Evolutionary conservation across 2,888 invertebrate species (phyloP).

Genomic region (Balanococcus diminutus): DNA sequence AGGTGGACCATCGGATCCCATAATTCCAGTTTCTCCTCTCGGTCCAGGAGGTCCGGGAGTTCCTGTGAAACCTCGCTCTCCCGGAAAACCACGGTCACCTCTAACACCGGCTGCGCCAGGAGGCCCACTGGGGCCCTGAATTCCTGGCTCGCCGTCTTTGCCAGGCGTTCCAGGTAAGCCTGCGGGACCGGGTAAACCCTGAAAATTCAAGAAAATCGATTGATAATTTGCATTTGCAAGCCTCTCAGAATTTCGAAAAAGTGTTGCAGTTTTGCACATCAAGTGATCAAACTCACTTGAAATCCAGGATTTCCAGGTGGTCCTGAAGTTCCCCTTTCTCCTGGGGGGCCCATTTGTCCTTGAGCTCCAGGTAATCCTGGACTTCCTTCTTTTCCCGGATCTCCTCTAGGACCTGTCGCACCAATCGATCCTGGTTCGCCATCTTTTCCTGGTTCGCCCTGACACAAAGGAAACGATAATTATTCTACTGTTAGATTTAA

Average conservation of each 20-base stretch:
- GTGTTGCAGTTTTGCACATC: too few species aligned
- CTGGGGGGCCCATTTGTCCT: constrained; percentile 68
- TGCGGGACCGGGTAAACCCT: constrained; percentile 76
- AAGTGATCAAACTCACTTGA: constrained; percentile 69
- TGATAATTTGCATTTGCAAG: too few species aligned
- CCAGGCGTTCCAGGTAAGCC: constrained; percentile 77
- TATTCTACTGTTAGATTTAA: too few species aligned
- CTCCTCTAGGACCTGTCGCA: constrained; percentile 73
- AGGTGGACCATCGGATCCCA: constrained; percentile 69
- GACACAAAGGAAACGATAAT: too few species aligned
- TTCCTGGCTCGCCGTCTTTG: constrained; percentile 78
- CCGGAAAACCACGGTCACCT: constrained; percentile 59
- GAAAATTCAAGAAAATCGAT: constrained; percentile 3
- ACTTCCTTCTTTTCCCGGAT: constrained; percentile 76
- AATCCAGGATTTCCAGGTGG: constrained; percentile 79
- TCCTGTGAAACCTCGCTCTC: constrained; percentile 60
- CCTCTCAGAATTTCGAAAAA: too few species aligned
- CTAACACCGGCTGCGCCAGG: constrained; percentile 61
- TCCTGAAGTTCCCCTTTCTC: constrained; percentile 64
- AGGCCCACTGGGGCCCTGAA: constrained; percentile 66
- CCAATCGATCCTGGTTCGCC: constrained; percentile 80
- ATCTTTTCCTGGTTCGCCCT: constrained; percentile 82
- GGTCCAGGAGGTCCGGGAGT: constrained; percentile 64
- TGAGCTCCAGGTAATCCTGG: constrained; percentile 75
- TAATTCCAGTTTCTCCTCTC: constrained; percentile 63